Percentiles rank a stretch among this genome's conserved stretches.
These are phyloP conservation scores for Microctonus aethiopoides DNA, from an alignment of 2,888 invertebrate species.

Conservation along the genomic window DNA sequence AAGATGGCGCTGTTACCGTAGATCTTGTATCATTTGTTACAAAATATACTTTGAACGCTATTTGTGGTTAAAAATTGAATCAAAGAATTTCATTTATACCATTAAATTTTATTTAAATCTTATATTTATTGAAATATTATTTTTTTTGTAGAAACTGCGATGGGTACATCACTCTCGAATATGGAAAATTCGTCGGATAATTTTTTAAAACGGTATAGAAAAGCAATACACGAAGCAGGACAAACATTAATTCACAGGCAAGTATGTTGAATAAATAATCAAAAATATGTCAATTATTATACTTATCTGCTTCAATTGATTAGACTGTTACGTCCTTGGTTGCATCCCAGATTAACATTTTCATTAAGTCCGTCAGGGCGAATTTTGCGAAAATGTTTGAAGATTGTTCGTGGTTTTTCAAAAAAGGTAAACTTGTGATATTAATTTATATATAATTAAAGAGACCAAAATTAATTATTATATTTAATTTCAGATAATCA, in stretches of 20 bases:
- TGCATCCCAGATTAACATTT: slow-evolving; percentile 34
- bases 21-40: slow-evolving; percentile 72
- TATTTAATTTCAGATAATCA: slow-evolving; percentile 34
- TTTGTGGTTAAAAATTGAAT: slow-evolving; percentile 71
- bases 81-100: neutral
- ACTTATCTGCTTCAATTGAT: neutral
- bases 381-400: slow-evolving; percentile 24
- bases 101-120: neutral
- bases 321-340: slow-evolving; percentile 39
- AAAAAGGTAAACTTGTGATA: slow-evolving; percentile 28
- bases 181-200: slow-evolving; percentile 24
- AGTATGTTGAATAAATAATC: neutral
- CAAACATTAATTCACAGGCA: slow-evolving; percentile 33
- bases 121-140: neutral
- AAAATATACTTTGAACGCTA: slow-evolving; percentile 73
- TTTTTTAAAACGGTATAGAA: slow-evolving; percentile 34
- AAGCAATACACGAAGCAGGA: slow-evolving; percentile 33
- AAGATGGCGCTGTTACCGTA: slow-evolving; percentile 50
- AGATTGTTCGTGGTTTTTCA: slow-evolving; percentile 37
- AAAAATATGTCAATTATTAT: neutral
- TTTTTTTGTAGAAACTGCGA: slow-evolving; percentile 37
- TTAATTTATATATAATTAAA: neutral
- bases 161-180: slow-evolving; percentile 38
- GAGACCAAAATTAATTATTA: neutral
- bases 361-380: slow-evolving; percentile 25